Conservation (phyloP, 1,140 invertebrate genomes). For the Grapholita molesta region DNA sequence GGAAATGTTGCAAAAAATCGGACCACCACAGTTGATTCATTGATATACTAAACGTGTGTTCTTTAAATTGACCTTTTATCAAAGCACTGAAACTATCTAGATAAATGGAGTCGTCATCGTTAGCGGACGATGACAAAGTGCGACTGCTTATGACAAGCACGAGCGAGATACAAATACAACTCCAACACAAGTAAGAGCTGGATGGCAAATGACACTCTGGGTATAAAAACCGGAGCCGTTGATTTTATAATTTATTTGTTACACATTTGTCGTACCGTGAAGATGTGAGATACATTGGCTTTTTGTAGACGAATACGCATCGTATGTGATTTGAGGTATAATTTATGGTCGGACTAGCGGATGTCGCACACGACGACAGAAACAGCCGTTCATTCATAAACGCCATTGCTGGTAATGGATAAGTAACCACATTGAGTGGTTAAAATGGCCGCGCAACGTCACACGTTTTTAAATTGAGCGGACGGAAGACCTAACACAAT, state of each 20-base stretch:
- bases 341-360: slow-evolving; percentile 71
- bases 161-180: slow-evolving; percentile 42
- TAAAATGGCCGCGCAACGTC: slow-evolving; percentile 5
- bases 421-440: slow-evolving; percentile 36
- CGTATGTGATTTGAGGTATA: slow-evolving; percentile 73
- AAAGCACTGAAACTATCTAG: slow-evolving; percentile 52
- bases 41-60: background rate
- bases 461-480: slow-evolving; percentile 16
- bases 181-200: slow-evolving; percentile 28
- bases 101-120: slow-evolving; percentile 71
- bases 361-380: slow-evolving; percentile 53
- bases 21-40: background rate
- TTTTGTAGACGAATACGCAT: slow-evolving; percentile 69
- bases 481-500: background rate
- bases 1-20: background rate
- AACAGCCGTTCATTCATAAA: slow-evolving; percentile 52
- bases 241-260: slow-evolving; percentile 78
- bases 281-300: slow-evolving; percentile 74
- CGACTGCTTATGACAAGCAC: slow-evolving; percentile 55
- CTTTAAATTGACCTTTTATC: background rate
- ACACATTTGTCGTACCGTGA: slow-evolving; percentile 77
- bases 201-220: slow-evolving; percentile 44
- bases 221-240: slow-evolving; percentile 71
- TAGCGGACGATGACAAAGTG: slow-evolving; percentile 68
- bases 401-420: slow-evolving; percentile 45